Base-by-base conservation (phyloP, 2,113 vertebrate species). In the Malurus melanocephalus region DNA sequence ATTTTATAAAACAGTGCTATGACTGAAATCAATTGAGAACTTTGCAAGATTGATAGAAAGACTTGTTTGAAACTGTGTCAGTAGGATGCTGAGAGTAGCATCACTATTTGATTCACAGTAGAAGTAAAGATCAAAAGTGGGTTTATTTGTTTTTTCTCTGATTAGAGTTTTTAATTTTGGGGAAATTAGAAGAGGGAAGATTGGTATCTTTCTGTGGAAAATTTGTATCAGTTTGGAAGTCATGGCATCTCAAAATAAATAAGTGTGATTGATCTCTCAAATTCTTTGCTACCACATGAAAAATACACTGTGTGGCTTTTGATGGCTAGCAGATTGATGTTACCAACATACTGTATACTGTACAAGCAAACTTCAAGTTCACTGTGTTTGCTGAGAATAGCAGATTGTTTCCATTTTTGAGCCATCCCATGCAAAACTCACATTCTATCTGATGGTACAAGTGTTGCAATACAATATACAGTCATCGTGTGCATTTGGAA, bases 381-480 rank as follows among this genome's bases (percentile, higher is more conserved):
- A 43, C 89, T 81, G 87, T 95, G 91, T 95, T 95, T 95, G 91
- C 89, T 94, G 80, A 91, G 32, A 91, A 16, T 16, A 93, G 87
- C 88, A 91, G 90, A 89, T 90, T 21, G 80, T 95, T 77, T 89
- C 90, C 95, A 87, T 95, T 95, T 88, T 84, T 92, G 95, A 93
- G 89, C 87, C 95, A 97, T 96, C 94, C 90, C 96, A 96, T 93
- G 95, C 96, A 87, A 89, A 91, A 75, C 57, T 86, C 85, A 60
- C 76, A 78, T 88, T 87, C 68, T 92, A n/a, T 80, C 75, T 88
- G 81, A 81, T 80, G 55, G 95, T 96, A 90, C 96, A 96, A 97
- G 92, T 96, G 95, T 97, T 97, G 95, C 95, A 96, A 96, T 95
- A 95, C 95, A 94, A 85, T 71, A 83, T 38, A 64, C 69, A 96